Percentiles rank a stretch among this genome's conserved stretches.
phyloP scores from a whole-genome alignment of 2,113 vertebrate genomes.

The Siniperca chuatsi region DNA sequence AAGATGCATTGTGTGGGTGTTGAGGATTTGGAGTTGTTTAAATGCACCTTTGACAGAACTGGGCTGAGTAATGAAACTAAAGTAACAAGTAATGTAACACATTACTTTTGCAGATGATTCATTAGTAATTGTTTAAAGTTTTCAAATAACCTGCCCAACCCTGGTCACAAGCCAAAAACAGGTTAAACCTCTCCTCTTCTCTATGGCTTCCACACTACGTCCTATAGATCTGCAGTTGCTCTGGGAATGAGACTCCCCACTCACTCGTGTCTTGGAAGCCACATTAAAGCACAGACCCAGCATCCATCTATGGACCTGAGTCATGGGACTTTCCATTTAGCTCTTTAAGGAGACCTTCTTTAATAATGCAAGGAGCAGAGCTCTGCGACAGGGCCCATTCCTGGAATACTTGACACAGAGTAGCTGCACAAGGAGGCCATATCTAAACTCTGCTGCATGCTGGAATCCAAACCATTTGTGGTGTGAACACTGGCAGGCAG shows the following conservation, averaged over 20 bases:
- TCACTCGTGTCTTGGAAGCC: neutral
- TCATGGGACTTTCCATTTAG: conserved; percentile 45
- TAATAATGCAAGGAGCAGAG: conserved; percentile 47
- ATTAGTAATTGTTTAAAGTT: no score
- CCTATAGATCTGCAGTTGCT: neutral
- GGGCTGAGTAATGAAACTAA: no score
- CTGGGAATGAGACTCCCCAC: neutral
- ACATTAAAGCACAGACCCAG: neutral
- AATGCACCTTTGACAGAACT: no score
- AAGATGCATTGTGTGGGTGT: no score
- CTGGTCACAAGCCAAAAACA: neutral
- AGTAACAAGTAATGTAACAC: no score
- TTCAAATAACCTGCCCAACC: no score
- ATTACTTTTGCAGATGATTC: no score
- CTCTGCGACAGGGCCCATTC: conserved; percentile 59
- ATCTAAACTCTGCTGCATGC: neutral
- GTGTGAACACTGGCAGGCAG: neutral
- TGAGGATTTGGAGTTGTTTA: no score
- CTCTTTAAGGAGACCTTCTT: conserved; percentile 21
- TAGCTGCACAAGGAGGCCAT: conserved; percentile 15
- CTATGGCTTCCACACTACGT: neutral
- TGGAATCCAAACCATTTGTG: conserved; percentile 53
- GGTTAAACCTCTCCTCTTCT: neutral
- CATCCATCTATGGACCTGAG: conserved; percentile 13
- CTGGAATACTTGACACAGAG: conserved; percentile 59